These are phyloP conservation scores for Epistrophella euchroma DNA, from an alignment of 2,888 invertebrate genomes.

Conservation along the genomic window DNA sequence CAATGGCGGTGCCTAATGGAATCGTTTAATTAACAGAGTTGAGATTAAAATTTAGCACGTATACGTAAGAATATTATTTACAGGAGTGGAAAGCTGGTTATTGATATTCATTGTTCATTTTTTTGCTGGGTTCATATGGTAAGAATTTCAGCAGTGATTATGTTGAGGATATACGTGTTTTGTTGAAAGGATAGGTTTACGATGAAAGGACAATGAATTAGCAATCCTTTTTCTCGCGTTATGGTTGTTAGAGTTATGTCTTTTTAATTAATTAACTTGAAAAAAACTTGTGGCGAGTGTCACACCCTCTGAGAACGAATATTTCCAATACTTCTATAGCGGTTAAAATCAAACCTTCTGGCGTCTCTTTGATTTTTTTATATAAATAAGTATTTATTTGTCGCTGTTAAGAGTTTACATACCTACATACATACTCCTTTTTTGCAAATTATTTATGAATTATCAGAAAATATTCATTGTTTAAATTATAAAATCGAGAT, in stretches of 20 bases:
- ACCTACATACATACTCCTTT: too few species aligned
- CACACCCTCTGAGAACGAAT: neutral
- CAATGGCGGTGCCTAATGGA: slow-evolving; percentile 32
- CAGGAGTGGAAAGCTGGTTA: slow-evolving; percentile 31
- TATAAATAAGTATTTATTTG: too few species aligned
- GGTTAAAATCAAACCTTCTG: neutral
- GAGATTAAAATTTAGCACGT: slow-evolving; percentile 59
- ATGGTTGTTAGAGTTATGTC: slow-evolving; percentile 1
- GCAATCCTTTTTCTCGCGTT: slow-evolving; percentile 21
- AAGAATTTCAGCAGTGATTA: slow-evolving; percentile 8
- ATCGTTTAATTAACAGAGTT: slow-evolving; percentile 53
- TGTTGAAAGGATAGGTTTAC: slow-evolving; percentile 1
- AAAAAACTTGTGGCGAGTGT: neutral
- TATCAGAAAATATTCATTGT: too few species aligned
- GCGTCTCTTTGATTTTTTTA: too few species aligned
- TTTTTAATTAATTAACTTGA: slow-evolving; percentile 26
- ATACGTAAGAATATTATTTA: slow-evolving; percentile 35
- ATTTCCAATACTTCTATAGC: neutral
- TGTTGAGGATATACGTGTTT: neutral
- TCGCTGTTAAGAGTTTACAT: too few species aligned
- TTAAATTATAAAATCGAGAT: too few species aligned
- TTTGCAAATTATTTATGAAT: too few species aligned
- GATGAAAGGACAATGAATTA: neutral
- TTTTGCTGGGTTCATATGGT: neutral
- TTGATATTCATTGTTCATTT: slow-evolving; percentile 10